These are phyloP conservation scores for Calyptommatus sinebrachiatus DNA, from an alignment of 2,113 vertebrate genomes.

Conservation along the genomic window DNA sequence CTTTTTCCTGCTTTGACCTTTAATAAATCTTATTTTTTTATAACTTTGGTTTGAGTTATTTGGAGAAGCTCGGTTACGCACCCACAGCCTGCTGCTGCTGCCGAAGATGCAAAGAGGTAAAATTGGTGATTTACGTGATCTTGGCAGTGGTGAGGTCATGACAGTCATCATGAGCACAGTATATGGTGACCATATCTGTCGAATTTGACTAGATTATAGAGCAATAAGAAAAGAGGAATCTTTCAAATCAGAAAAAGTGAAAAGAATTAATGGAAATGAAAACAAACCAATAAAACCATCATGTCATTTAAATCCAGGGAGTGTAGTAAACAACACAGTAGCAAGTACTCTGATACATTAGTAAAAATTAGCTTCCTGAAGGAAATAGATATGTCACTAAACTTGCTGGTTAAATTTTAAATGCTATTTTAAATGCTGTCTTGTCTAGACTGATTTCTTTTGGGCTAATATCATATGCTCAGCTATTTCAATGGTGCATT, in stretches of 20 bases:
- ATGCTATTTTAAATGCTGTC: constrained; percentile 2
- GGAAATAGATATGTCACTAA: constrained; percentile 37
- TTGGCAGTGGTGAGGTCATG: no score
- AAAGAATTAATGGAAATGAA: constrained; percentile 57
- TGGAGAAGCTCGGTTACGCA: no score
- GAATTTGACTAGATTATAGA: constrained; percentile 69
- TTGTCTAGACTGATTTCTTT: constrained; percentile 6
- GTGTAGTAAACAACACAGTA: constrained; percentile 51
- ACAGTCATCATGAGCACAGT: no score
- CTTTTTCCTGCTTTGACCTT: no score
- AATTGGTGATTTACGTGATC: no score
- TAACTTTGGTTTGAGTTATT: no score
- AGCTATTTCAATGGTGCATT: neutral
- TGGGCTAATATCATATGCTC: constrained; percentile 5
- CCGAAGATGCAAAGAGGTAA: no score
- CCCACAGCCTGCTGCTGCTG: no score
- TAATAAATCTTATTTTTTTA: no score
- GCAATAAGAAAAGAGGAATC: constrained; percentile 66
- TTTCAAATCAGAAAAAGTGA: constrained; percentile 53
- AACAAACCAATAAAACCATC: constrained; percentile 26
- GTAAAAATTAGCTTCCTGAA: constrained; percentile 44
- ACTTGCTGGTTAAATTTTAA: constrained; percentile 31
- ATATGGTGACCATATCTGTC: constrained; percentile 57
- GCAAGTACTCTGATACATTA: constrained; percentile 36
- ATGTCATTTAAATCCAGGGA: constrained; percentile 55